phyloP scores from a whole-genome alignment of 2,888 invertebrate genomes.

The Nomada hirtipes region DNA sequence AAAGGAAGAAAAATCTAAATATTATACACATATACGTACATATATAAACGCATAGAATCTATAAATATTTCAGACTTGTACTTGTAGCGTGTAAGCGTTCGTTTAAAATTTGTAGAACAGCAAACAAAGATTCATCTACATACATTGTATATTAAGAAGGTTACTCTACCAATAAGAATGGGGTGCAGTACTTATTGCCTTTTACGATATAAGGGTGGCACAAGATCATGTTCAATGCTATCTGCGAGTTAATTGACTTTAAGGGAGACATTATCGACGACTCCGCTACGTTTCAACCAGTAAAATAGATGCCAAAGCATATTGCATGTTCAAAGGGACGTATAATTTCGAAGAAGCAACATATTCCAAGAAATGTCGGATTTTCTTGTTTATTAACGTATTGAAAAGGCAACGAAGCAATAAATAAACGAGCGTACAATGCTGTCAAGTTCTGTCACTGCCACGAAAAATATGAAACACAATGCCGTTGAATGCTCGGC shows the following conservation, averaged over 20 bases:
- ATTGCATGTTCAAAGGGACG: conserved; percentile 10
- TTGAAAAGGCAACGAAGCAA: neutral
- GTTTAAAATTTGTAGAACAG: conserved; percentile 41
- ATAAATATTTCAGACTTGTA: conserved; percentile 19
- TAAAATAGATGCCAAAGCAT: conserved; percentile 19
- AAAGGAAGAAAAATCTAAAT: conserved; percentile 26
- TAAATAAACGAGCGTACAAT: neutral
- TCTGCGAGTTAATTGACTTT: conserved; percentile 13
- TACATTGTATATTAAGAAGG: neutral
- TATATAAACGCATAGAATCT: neutral
- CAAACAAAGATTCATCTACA: conserved; percentile 10
- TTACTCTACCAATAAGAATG: neutral
- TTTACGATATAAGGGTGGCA: conserved; percentile 45
- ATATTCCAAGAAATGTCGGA: conserved; percentile 8
- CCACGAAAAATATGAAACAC: neutral
- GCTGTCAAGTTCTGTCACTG: neutral
- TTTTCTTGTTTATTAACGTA: neutral
- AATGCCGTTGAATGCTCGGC: neutral
- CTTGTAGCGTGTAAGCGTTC: conserved; percentile 20
- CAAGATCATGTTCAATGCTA: conserved; percentile 27
- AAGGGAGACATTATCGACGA: conserved; percentile 17
- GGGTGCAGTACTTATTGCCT: conserved; percentile 57
- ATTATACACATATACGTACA: conserved; percentile 12
- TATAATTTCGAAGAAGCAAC: conserved; percentile 30
- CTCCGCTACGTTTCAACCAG: conserved; percentile 16